These are phyloP conservation scores for Halcyon senegalensis DNA, from an alignment of 2,113 vertebrate genomes.

Conservation along the genomic window DNA sequence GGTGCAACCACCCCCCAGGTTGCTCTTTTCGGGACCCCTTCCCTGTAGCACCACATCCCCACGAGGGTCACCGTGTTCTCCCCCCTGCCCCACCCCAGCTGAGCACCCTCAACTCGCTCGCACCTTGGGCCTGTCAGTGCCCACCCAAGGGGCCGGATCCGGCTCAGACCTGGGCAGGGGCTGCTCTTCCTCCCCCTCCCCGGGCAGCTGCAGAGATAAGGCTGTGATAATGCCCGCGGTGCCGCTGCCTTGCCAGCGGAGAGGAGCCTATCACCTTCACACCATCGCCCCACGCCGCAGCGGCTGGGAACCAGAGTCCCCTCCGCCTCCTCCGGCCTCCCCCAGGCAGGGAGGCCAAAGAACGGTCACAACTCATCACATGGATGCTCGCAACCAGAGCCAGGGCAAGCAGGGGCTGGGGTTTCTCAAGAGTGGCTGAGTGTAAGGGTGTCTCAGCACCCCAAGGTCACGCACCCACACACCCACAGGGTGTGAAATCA, in stretches of 20 bases:
- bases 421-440: neutral
- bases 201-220: neutral
- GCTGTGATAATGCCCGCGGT: neutral
- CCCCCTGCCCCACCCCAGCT: no score
- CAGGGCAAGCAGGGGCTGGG: no score
- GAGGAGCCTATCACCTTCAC: conserved; percentile 6
- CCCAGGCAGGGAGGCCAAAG: neutral
- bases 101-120: neutral
- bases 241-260: neutral
- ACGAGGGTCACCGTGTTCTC: fast-evolving
- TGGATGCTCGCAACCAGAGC: fast-evolving
- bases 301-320: neutral
- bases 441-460: fast-evolving
- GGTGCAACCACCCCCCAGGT: neutral
- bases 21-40: neutral
- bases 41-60: neutral
- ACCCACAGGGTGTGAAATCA: neutral
- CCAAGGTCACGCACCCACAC: fast-evolving
- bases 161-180: neutral
- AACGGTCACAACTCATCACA: neutral
- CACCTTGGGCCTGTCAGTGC: neutral
- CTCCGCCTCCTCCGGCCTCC: neutral
- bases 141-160: neutral
- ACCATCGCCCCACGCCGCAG: neutral
- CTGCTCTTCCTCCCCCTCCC: neutral